Evolutionary conservation across 2,888 invertebrate species (phyloP), one percentile per base, ranked within the genome.

Genomic region (Leucophenga montana): DNA sequence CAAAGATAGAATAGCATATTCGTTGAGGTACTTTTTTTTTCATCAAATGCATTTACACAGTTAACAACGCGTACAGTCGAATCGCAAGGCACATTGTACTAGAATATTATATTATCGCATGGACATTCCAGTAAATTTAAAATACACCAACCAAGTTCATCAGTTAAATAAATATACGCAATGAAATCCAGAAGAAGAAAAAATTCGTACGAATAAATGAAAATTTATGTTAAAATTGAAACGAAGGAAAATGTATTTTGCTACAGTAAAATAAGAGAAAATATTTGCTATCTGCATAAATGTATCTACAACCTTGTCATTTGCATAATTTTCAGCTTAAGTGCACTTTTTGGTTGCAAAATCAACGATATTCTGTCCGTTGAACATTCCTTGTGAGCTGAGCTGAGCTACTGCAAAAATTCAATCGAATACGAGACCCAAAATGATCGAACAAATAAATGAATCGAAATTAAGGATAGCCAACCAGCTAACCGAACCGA

Each of bases 321-420:
- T 74, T 70, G 75, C 75, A 75, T 75, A 75, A 75, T 73, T 57
- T 57, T 61, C 67, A 68, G 65, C 68, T 74, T 66, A 72, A 74
- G 69, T 69, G 74, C 53, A 54, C 62, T 46, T 64, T 64, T 64
- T 27, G 62, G 62, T 48, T 64, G 62, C 39, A 22, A 64, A 64
- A 64, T 22, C 62, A 64, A 22, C 48, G 62, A 46, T 64, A 8
- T 48, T 46, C 16, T 27, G 27, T 27, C 27, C 27, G 27, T 27
- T 27, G 27, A 27, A 4, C 27, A 27, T 27, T 27, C 27, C 3
- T 27, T 27, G 27, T 4, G 27, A 27, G 27, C 27, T 27, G 27
- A 27, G 27, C 27, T 27, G 27, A 3, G 27, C 27, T 27, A 16
- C 16, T 50, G 50, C 50, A 13, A n/a, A n/a, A 13, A n/a, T 13